Conservation (phyloP, 2,113 vertebrate genomes). For the Addax nasomaculatus region DNA sequence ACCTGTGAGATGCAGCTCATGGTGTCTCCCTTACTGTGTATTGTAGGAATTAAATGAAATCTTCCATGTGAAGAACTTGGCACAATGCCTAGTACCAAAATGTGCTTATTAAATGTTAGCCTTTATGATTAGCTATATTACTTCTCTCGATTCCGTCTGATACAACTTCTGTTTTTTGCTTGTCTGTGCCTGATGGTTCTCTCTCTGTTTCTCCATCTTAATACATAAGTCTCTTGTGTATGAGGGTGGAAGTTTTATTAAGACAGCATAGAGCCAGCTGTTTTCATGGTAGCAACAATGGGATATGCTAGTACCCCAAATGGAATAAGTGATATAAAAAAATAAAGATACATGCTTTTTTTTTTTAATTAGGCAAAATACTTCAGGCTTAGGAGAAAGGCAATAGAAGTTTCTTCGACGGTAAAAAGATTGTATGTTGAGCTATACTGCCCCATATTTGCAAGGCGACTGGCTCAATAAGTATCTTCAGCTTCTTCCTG, state of each 20-base stretch:
- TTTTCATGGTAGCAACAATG: neutral
- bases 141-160: neutral
- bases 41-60: neutral
- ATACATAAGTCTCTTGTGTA: neutral
- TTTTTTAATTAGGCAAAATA: neutral
- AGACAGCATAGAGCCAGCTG: neutral
- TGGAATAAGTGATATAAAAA: neutral
- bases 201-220: neutral
- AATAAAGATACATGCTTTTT: neutral
- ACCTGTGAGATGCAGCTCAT: neutral
- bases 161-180: neutral
- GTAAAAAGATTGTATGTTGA: neutral
- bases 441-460: neutral
- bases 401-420: neutral
- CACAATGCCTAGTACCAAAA: neutral
- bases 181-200: neutral
- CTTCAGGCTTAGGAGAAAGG: neutral
- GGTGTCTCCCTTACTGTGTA: neutral
- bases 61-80: neutral
- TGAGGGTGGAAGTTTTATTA: neutral
- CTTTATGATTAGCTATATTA: neutral
- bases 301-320: neutral
- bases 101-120: neutral
- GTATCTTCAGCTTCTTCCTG: neutral
- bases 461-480: neutral